Base-by-base conservation (phyloP, 2,888 invertebrate species). In the Netelia melanura region DNA sequence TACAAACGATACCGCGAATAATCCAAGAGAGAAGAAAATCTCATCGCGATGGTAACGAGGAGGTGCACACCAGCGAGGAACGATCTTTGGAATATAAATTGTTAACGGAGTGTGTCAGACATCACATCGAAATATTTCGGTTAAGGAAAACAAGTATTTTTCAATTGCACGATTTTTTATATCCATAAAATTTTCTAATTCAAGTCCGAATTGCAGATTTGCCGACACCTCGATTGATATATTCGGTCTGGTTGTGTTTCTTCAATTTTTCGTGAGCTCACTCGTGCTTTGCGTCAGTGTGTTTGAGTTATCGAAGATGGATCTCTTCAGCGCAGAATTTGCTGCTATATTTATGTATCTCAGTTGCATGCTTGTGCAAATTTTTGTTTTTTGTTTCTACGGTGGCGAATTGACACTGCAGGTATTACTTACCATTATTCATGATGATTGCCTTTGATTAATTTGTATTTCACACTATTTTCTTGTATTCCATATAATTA, bases 361-460 rank as follows among this genome's bases (percentile, higher is more conserved):
- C 0, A 81, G 74, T 1, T 74, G 78, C 23, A 88, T 89, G 87
- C 23, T 89, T 11, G 86, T 87, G 43, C 91, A 92, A 76, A 85
- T 87, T 71, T 86, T 86, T 10, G 61, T 86, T 23, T 85, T 78
- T 21, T 87, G 86, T 74, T 86, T 71, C 52, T 76, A 77, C 52
- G 87, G 86, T 10, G 75, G 71, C 44, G 77, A 87, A 74, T 17
- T 58, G 9, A 58, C 38, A 2, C 3, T 17, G 0, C 48, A 75
- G 54, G 75, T 75, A 30, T 17, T 58, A 21, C 5, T 21, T 21
- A 58, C 17, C 21, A 23, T 48, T 14, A 48, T 48, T 48, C 48
- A 10, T 48, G 9, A 48, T 14, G 2, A 48, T 8, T 48, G 14
- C 6, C 14, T 14, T 2, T 48, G 11, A 48, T 48, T 48, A 14